These are phyloP conservation scores for Ichneumoninae sp. DNA, from an alignment of 2,888 invertebrate species.

Conservation along the genomic window DNA sequence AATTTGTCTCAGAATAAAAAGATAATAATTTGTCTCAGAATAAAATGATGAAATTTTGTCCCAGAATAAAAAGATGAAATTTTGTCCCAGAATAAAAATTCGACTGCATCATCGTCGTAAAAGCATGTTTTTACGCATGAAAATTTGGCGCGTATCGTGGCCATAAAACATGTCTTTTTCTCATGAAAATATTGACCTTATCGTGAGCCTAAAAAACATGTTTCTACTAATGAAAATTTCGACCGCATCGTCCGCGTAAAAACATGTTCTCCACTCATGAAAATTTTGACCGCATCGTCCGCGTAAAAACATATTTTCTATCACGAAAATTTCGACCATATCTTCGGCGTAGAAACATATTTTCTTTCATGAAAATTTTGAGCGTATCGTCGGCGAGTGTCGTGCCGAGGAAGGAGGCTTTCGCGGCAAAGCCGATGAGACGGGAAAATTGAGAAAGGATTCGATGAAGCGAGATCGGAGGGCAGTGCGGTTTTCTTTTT, in stretches of 20 bases:
- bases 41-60: too few species aligned
- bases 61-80: too few species aligned
- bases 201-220: neutral
- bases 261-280: too few species aligned
- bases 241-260: constrained; percentile 6
- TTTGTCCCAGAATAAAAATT: too few species aligned
- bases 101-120: constrained; percentile 5
- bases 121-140: too few species aligned
- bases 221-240: constrained; percentile 11
- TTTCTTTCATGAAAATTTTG: too few species aligned
- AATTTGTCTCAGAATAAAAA: too few species aligned
- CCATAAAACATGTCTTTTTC: too few species aligned
- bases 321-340: constrained; percentile 26
- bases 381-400: neutral
- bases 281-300: too few species aligned
- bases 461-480: constrained; percentile 26
- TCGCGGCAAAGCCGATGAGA: neutral
- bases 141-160: too few species aligned
- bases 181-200: constrained; percentile 25
- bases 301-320: neutral
- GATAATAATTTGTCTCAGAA: too few species aligned
- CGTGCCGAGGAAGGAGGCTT: too few species aligned
- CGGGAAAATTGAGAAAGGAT: constrained; percentile 21
- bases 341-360: neutral
- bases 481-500: constrained; percentile 56